phyloP scores from a whole-genome alignment of 2,797 vertebrate species.

The Margarornis squamiger region DNA sequence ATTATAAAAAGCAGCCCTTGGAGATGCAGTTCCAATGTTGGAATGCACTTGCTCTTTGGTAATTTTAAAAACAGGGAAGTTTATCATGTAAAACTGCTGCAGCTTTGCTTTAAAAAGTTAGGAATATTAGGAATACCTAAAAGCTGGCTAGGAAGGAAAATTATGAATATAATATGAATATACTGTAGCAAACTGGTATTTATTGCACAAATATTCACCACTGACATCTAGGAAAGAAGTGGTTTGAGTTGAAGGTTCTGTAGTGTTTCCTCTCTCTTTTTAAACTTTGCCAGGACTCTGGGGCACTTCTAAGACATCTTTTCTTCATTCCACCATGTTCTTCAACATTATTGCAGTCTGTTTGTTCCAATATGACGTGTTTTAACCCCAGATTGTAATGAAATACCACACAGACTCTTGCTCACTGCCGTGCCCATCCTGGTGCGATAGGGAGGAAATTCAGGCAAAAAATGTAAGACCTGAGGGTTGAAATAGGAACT shows the following conservation, averaged over 20 bases:
- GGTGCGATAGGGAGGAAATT: background rate
- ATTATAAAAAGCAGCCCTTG: background rate
- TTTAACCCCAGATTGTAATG: background rate
- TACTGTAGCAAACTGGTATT: background rate
- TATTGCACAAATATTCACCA: background rate
- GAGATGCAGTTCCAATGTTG: background rate
- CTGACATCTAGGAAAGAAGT: background rate
- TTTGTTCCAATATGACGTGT: background rate
- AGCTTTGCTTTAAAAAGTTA: background rate
- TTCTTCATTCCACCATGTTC: background rate
- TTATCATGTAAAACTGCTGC: background rate
- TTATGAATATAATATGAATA: background rate
- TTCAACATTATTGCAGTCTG: background rate
- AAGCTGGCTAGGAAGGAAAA: background rate
- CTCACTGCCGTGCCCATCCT: background rate
- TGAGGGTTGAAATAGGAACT: background rate
- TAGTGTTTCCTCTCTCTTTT: background rate
- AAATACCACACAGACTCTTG: background rate
- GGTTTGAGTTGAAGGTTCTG: background rate
- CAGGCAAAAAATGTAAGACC: background rate
- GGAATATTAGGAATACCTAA: background rate
- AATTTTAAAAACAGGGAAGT: background rate
- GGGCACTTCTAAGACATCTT: background rate
- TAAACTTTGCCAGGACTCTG: background rate
- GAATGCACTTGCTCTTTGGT: fast-evolving